Base-by-base conservation (phyloP, 2,797 vertebrate genomes). In the Pogonophryne albipinna region DNA sequence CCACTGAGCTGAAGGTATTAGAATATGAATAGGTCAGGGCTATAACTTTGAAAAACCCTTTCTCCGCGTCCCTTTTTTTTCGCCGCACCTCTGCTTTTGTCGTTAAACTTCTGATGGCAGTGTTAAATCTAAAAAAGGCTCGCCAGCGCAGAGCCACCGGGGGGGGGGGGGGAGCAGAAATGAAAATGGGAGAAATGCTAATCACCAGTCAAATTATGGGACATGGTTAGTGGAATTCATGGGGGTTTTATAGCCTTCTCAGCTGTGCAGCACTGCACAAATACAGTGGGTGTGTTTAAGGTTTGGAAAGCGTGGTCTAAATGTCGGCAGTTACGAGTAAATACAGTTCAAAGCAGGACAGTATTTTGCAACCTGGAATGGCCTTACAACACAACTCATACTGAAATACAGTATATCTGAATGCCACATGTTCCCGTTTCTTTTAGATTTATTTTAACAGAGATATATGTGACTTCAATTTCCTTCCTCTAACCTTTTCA, bases 401-500 rank as follows among this genome's bases (percentile, higher is more conserved):
- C 41, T 17, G 38, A 74, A 52, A 65, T 61, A 67, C 42, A 47
- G 50, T 27, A 14, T 34, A 34, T 74, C 52, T 69, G 27, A 78
- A 80, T 76, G 52, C 51, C 56, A 74, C 64, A 63, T 65, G 61
- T 85, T 83, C 78, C 59, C 52, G 67, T 74, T 80, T 78, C 76
- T 73, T 68, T 68, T 58, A 65, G 76, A 80, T 83, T 89, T 64
- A 65, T 79, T 67, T 78, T 74, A 50, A 78, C 73, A 63, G 68
- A 65, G 46, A 41, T 62, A 83, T 59, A 67, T 74, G 79, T 78
- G 70, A 77, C 73, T 78, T 64, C 85, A 85, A 78, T 87, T 87
- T 89, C 71, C 85, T 85, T 78, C 73, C 74, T 69, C 68, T 76
- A 57, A 80, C 78, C 74, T 90, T 85, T 79, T 71, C 34, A 71